Evolutionary conservation across 2,113 vertebrate genomes (phyloP), one percentile per base, ranked within the genome.

Genomic region (Leucosticte australis): DNA sequence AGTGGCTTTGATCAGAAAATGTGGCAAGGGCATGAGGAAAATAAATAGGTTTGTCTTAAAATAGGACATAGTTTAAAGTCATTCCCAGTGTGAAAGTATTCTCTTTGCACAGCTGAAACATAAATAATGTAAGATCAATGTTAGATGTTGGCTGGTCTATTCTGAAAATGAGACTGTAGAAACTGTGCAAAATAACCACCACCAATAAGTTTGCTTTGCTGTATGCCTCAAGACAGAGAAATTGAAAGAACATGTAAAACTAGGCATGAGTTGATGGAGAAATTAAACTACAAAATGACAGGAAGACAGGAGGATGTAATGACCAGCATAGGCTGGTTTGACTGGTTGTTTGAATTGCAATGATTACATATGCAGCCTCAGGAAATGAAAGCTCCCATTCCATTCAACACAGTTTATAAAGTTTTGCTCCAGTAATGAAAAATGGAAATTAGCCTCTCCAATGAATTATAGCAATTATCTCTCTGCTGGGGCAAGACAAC

Each of bases 401-500:
- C 30, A 63, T 96, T 88, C 82, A 46, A 80, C 35, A 77, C 6
- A 86, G 71, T 94, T 95, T 95, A 59, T 88, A 70, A 90, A 93
- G 79, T 88, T 92, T 90, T 92, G 39, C 39, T 94, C 37, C 64
- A 75, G 50, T 95, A 96, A 95, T 95, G 92, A 93, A 89, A 97
- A 95, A 96, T 94, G 62, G 68, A 92, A 96, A 96, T 94, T 18
- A 92, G 37, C 12, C 30, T 94, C 93, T 95, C 79, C 71, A 93
- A 95, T 90, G 95, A 96, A 90, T 95, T 95, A 83, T 12, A 82
- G 76, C 83, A 94, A 95, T 96, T 96, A 96, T 86, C 50, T 91
- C 73, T 92, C 95, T 95, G 62, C 76, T 95, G 94, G 88, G 95
- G 68, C 73, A 88, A 93, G 64, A 35, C 56, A 87, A 52, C 44